These are phyloP conservation scores for Sciaenops ocellatus DNA, from an alignment of 2,797 vertebrate genomes.

Conservation along the genomic window DNA sequence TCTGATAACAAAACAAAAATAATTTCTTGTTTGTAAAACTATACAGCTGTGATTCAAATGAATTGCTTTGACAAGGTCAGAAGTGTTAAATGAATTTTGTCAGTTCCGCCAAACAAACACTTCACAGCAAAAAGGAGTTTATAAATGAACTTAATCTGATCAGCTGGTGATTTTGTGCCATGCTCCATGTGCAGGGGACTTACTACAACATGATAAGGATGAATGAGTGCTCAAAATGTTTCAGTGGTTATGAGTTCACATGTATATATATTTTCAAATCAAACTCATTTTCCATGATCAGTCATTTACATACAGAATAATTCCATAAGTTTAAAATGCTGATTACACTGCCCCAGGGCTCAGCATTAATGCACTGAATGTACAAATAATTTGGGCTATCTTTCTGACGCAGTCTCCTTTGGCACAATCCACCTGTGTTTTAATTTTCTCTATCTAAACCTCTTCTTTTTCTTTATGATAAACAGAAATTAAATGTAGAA, in stretches of 20 bases:
- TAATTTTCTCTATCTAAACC: neutral
- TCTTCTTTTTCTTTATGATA: neutral
- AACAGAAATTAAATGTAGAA: conserved; percentile 6
- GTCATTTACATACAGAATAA: neutral
- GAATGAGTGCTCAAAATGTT: neutral
- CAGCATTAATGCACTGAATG: neutral
- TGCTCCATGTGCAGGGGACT: neutral
- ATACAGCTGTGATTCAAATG: neutral
- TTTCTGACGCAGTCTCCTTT: neutral
- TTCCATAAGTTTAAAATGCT: neutral
- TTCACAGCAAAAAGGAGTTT: neutral
- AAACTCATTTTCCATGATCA: conserved; percentile 4
- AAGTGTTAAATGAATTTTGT: neutral
- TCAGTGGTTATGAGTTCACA: conserved; percentile 10
- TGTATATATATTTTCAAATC: neutral
- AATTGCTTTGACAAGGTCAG: neutral
- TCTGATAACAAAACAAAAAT: neutral
- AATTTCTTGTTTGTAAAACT: neutral
- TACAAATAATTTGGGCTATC: neutral
- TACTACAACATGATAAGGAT: too few species aligned
- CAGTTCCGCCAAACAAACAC: neutral
- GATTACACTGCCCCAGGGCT: neutral
- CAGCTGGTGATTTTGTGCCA: neutral
- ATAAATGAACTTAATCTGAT: neutral
- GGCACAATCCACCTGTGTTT: neutral